Percentiles rank a stretch among this genome's conserved stretches.
Evolutionary conservation across 2,888 invertebrate species (phyloP).

Genomic region (Ernsta delagoae): DNA sequence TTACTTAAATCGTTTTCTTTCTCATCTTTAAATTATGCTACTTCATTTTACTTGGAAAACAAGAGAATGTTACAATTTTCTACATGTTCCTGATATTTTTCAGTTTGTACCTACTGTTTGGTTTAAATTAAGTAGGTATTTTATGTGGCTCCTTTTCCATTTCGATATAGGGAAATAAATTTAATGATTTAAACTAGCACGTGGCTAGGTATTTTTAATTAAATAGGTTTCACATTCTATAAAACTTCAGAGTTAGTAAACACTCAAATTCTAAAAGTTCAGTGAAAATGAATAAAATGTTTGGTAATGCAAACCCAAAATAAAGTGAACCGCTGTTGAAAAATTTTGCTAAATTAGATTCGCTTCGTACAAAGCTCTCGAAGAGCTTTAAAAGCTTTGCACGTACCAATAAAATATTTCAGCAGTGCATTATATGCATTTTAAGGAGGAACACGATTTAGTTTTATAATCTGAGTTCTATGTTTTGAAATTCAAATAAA

Average conservation of each 20-base stretch:
- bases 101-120: no score
- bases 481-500: background rate
- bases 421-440: constrained; percentile 23
- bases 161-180: no score
- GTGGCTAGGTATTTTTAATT: no score
- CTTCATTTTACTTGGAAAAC: background rate
- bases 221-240: no score
- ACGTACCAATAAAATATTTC: constrained; percentile 19
- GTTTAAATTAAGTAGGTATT: no score
- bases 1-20: constrained; percentile 5
- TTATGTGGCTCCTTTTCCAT: no score
- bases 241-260: no score
- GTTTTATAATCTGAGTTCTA: constrained; percentile 11
- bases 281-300: constrained; percentile 25
- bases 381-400: constrained; percentile 26
- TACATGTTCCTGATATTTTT: no score
- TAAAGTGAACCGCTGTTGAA: constrained; percentile 21
- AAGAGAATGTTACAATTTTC: no score
- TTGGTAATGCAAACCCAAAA: constrained; percentile 12
- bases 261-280: background rate
- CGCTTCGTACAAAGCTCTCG: constrained; percentile 15
- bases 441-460: constrained; percentile 14
- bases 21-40: background rate
- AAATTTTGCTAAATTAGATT: constrained; percentile 23
- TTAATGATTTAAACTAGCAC: no score